Evolutionary conservation across 2,113 vertebrate species (phyloP).

Genomic region (Tapirus terrestris): DNA sequence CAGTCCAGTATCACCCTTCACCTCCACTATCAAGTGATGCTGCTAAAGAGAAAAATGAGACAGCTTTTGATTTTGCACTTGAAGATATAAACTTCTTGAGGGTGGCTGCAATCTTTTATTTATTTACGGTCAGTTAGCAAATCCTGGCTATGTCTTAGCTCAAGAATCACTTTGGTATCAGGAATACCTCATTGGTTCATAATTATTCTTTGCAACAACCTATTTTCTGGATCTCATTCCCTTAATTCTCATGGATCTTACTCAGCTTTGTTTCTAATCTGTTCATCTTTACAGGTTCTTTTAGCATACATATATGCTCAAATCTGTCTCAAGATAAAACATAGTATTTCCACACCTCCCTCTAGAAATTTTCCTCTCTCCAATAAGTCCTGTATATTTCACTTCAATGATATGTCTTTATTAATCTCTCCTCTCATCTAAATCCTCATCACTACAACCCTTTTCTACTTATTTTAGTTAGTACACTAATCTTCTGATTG

Average conservation of each 20-base stretch:
- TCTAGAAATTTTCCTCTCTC: neutral
- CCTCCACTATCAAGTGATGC: neutral
- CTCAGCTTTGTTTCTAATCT: conserved; percentile 18
- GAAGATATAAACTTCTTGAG: neutral
- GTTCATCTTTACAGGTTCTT: neutral
- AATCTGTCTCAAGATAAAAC: neutral
- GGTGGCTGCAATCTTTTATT: neutral
- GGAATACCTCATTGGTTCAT: neutral
- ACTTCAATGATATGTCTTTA: neutral
- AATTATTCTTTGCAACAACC: neutral
- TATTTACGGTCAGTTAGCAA: neutral
- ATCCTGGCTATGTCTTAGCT: neutral
- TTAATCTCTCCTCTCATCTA: neutral
- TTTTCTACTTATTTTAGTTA: neutral
- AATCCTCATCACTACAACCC: neutral
- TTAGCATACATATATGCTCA: neutral
- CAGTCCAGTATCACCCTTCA: neutral
- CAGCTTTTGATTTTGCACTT: neutral
- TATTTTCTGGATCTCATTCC: neutral
- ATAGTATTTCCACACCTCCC: neutral
- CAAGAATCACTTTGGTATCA: neutral
- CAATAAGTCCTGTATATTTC: neutral
- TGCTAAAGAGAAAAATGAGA: neutral
- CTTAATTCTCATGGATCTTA: neutral
- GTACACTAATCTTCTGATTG: neutral